Evolutionary conservation across 2,113 vertebrate genomes (phyloP), one percentile per base, ranked within the genome.

Genomic region (Gnathonemus echidnorhynchus): DNA sequence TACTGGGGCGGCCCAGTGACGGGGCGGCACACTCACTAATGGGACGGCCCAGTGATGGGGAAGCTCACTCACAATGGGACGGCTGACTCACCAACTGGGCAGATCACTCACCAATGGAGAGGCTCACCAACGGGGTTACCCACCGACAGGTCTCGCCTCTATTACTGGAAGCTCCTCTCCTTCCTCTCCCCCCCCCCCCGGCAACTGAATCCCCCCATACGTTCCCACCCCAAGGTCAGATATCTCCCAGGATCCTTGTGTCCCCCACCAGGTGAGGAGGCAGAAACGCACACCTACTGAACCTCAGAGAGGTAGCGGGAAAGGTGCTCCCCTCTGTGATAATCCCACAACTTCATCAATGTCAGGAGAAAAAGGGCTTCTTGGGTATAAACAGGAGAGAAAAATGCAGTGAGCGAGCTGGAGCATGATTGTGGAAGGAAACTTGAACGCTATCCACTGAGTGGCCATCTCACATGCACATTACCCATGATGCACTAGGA

Each of bases 251-350:
- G 13, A 15, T 50, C 49, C 49, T 50, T 50, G 49, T 50, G 49
- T 50, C 49, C 49, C 10, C 91, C 93, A 93, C 93, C 92, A 95
- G 94, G 93, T 95, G 94, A 96, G 92, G 88, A 94, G 94, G 95
- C 93, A 96, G 92, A 93, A 80, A 92, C 92, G 93, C 89, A 89
- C 92, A 95, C 86, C 86, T 94, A 94, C 87, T 92, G 93, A 87
- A 94, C 90, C 91, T 95, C 86, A 91, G 9, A 15, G 31, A 93
- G 83, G 91, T 90, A 95, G 95, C 93, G 0, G 95, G 93, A 94
- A 96, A 94, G 93, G 95, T 94, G 95, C 95, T 94, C 90, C 94
- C 96, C 52, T 53, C 17, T 21, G 4, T 21, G 52, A 53, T 53
- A 53, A 53, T 53, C 17, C 17, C 52, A 5, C 52, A 53, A 52